Percentiles rank a stretch among this genome's conserved stretches.
Conservation (phyloP, 2,888 invertebrate species). For the Noctua pronuba region DNA sequence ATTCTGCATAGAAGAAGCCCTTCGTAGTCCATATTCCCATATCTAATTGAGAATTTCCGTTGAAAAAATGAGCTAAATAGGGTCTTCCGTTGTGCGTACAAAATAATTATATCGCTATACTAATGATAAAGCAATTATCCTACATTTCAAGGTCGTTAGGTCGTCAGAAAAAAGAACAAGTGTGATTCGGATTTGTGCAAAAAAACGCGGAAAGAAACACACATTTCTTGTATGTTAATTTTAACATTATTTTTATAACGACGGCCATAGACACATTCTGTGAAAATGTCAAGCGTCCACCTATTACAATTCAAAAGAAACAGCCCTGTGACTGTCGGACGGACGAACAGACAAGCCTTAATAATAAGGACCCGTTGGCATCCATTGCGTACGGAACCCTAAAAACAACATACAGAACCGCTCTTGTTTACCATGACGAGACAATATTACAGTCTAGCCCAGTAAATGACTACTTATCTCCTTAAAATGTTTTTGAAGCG, state of each 20-base stretch:
- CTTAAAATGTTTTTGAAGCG: constrained; percentile 21
- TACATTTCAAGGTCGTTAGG: constrained; percentile 2
- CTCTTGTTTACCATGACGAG: not conserved
- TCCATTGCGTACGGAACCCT: not conserved
- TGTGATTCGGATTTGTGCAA: too few species aligned
- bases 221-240: not conserved
- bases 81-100: constrained; percentile 27
- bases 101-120: constrained; percentile 8
- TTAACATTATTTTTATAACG: not conserved
- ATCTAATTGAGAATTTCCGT: constrained; percentile 43
- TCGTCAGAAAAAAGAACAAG: not conserved
- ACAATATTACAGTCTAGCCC: not conserved
- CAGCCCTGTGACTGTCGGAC: not conserved
- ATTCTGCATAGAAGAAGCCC: not conserved
- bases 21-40: not conserved
- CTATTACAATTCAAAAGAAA: not conserved
- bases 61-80: constrained; percentile 23
- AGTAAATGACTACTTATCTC: not conserved
- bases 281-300: not conserved
- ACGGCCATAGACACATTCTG: not conserved
- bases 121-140: not conserved
- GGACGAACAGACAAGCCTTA: not conserved
- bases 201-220: not conserved
- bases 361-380: not conserved
- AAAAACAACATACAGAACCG: not conserved